These are phyloP conservation scores for Pectinophora gossypiella DNA, from an alignment of 1,140 invertebrate genomes.

Conservation along the genomic window DNA sequence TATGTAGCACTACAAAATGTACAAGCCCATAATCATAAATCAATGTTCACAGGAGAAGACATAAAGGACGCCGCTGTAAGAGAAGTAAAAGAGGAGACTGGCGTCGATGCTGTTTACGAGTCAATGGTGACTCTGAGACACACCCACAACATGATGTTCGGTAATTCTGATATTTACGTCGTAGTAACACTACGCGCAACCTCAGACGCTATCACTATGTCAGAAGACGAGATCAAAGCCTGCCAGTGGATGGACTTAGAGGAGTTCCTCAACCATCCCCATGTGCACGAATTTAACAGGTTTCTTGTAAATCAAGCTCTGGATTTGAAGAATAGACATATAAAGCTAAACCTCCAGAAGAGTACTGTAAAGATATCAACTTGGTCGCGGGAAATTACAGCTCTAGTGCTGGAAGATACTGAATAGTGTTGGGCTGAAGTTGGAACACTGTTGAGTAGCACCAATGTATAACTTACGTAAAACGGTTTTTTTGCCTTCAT, in stretches of 20 bases:
- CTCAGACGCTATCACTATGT: conserved; percentile 80
- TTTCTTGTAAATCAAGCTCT: conserved; percentile 81
- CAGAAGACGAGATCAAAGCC: conserved; percentile 84
- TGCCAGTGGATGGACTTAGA: conserved; percentile 90
- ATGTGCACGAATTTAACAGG: conserved; percentile 85
- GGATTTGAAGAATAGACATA: conserved; percentile 77
- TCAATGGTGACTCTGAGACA: conserved; percentile 88
- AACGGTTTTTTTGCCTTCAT: no score
- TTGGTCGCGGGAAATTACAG: conserved; percentile 40
- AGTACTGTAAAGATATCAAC: conserved; percentile 32
- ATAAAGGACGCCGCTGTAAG: conserved; percentile 85
- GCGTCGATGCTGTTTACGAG: conserved; percentile 84
- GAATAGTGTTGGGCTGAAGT: no score
- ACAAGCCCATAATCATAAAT: no score
- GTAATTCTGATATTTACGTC: conserved; percentile 91
- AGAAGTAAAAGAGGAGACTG: conserved; percentile 94
- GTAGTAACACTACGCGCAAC: conserved; percentile 83
- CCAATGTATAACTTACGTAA: no score
- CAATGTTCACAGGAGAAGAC: conserved; percentile 87
- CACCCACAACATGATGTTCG: conserved; percentile 80
- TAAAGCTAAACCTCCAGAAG: conserved; percentile 73
- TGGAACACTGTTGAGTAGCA: no score
- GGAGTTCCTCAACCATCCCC: conserved; percentile 83
- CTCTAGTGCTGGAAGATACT: conserved; percentile 48
- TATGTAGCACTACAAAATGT: no score